Base-by-base conservation (phyloP, 2,888 invertebrate species). In the Gymnosoma rotundatum region DNA sequence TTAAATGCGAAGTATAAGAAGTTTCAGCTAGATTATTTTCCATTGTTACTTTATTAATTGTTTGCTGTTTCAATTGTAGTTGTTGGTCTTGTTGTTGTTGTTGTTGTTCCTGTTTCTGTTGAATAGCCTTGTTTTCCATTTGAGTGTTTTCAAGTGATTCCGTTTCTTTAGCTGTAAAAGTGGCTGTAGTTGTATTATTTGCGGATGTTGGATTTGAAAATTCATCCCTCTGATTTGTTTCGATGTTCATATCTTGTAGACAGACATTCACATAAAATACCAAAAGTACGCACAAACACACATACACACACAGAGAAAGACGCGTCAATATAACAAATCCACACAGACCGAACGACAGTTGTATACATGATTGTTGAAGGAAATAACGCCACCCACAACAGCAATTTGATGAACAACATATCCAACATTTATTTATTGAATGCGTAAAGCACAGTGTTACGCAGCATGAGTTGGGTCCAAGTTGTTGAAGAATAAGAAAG, bases 161-260 rank as follows among this genome's bases (percentile, higher is more conserved):
- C 72, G 76, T 58, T 80, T 75, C 64, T 75, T 75, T 50, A 64
- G 48, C 73, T 50, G 73, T 60, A 52, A 56, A 21, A 25, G 18
- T 45, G 50, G 54, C 86, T 72, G 83, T 45, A 20, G 61, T 54
- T 64, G 61, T 83, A 86, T 86, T 87, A 87, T 85, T 88, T 85
- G 87, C 86, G 86, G 82, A 84, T 78, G 80, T 82, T 86, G 78
- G 52, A 84, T 79, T 85, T 83, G 83, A 82, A 85, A 85, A 83
- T 87, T 86, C 87, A 87, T 87, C 83, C 87, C 63, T 88, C 83
- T 88, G 89, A 89, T 89, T 90, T 89, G 89, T 87, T 87, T 87
- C 90, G 89, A 88, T 42, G 42, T 12, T 42, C 42, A 12, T 89
- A 89, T 89, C 90, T 90, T 87, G 76, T 54, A 42, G 70, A 79